phyloP scores from a whole-genome alignment of 2,797 vertebrate species.

The Syncerus caffer region DNA sequence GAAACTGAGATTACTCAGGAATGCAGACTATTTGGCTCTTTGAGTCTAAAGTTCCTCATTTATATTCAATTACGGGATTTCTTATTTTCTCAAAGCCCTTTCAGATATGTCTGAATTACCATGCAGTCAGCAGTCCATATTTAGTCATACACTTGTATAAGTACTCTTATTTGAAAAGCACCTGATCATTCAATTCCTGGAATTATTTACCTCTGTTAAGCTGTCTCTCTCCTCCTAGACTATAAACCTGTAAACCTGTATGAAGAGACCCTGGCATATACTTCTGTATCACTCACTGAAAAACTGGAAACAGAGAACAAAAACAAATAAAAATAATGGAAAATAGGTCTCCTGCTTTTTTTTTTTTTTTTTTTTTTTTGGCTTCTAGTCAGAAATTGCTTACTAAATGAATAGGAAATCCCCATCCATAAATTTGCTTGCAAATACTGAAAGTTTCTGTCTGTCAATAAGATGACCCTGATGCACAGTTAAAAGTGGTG shows the following conservation, averaged over 20 bases:
- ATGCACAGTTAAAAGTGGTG: neutral
- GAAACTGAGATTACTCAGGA: neutral
- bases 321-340: neutral
- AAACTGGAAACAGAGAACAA: neutral
- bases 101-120: neutral
- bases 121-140: neutral
- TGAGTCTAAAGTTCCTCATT: neutral
- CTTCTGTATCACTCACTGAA: neutral
- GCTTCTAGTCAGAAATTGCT: neutral
- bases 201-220: neutral
- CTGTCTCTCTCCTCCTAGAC: neutral
- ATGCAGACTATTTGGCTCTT: neutral
- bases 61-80: neutral
- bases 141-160: neutral
- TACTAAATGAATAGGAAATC: neutral
- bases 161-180: neutral
- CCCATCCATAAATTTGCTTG: neutral
- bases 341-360: accelerated
- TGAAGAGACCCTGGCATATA: neutral
- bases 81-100: neutral
- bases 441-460: neutral
- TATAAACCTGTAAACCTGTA: neutral
- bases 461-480: neutral
- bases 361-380: too few species aligned
- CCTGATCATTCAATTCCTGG: neutral